phyloP scores from a whole-genome alignment of 2,888 invertebrate genomes.

The Alentia gelatinosa region DNA sequence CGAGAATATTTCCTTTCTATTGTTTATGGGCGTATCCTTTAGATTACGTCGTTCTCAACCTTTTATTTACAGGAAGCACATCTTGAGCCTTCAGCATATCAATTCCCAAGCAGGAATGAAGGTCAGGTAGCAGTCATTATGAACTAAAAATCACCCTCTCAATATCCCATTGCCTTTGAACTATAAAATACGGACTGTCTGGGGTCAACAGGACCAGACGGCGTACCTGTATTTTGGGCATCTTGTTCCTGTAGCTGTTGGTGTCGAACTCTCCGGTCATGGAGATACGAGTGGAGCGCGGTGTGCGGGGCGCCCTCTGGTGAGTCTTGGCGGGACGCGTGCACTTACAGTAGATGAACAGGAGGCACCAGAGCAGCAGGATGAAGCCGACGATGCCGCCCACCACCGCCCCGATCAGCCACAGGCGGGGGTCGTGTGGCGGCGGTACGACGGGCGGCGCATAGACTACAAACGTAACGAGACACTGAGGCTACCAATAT shows the following conservation, averaged over 20 bases:
- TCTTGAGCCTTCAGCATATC: no score
- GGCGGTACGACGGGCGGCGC: conserved; percentile 53
- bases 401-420: conserved; percentile 75
- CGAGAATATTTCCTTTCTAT: no score
- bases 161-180: no score
- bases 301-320: conserved; percentile 28
- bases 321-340: conserved; percentile 58
- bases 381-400: conserved; percentile 68
- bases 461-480: conserved; percentile 53
- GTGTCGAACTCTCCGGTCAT: conserved; percentile 37
- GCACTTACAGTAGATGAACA: conserved; percentile 69
- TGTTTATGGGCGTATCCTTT: no score
- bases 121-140: no score
- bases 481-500: background rate
- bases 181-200: no score
- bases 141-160: no score
- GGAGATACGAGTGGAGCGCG: conserved; percentile 33
- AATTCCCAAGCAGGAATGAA: no score
- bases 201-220: background rate
- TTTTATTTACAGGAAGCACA: no score
- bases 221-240: conserved; percentile 46
- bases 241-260: conserved; percentile 43
- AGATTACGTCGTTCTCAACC: no score
- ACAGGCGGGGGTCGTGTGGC: conserved; percentile 62
- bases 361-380: conserved; percentile 66